phyloP scores from a whole-genome alignment of 2,113 vertebrate species.

The Heterotilapia buettikoferi region DNA sequence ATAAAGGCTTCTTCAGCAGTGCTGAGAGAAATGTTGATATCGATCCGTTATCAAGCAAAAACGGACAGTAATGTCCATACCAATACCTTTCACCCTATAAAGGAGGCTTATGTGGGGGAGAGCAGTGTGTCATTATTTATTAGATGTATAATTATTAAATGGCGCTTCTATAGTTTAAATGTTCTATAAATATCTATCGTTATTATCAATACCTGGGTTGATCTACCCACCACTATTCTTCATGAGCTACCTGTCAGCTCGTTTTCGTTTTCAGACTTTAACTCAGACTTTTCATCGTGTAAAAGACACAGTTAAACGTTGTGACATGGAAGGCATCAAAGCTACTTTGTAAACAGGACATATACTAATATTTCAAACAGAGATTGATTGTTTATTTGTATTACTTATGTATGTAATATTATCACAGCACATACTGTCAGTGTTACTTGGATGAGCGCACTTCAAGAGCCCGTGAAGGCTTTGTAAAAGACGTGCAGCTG shows the following conservation, averaged over 20 bases:
- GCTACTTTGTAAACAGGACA: background rate
- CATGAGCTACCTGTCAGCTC: background rate
- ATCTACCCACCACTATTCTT: background rate
- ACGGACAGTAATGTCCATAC: background rate
- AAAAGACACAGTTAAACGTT: background rate
- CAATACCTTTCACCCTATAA: background rate
- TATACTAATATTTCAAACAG: background rate
- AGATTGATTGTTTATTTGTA: background rate
- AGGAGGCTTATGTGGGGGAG: background rate
- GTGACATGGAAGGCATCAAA: background rate
- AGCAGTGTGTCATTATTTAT: background rate
- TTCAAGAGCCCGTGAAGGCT: background rate
- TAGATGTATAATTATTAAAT: background rate
- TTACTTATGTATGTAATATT: background rate
- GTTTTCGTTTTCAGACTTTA: background rate
- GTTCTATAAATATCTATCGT: background rate
- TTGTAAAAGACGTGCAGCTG: background rate
- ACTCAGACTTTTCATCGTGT: background rate
- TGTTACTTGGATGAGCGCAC: background rate
- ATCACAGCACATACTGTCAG: background rate
- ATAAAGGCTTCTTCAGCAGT: background rate
- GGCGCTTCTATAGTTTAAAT: background rate
- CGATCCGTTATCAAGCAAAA: background rate
- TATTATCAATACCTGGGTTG: background rate
- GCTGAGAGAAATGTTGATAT: background rate